Evolutionary conservation across 2,797 vertebrate genomes (phyloP).

Genomic region (Threskiornis aethiopicus): DNA sequence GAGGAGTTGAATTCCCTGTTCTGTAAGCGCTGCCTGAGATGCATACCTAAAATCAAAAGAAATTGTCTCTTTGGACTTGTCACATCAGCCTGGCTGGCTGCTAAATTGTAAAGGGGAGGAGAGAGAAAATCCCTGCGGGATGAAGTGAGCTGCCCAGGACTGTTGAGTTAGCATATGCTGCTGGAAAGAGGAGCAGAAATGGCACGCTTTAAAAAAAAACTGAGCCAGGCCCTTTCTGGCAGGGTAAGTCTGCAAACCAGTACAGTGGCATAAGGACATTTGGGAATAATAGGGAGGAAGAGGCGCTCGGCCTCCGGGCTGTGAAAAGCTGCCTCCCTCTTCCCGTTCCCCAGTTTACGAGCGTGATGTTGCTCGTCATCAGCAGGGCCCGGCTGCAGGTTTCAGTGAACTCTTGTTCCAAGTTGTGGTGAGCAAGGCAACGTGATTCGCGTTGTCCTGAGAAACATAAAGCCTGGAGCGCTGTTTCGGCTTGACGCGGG

Average conservation of each 20-base stretch:
- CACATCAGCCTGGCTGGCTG: background rate
- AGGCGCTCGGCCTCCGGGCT: background rate
- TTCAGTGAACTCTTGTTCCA: background rate
- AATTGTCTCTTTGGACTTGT: background rate
- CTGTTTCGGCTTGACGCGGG: fast-evolving
- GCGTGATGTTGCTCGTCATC: background rate
- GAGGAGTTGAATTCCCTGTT: background rate
- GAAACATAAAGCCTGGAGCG: fast-evolving
- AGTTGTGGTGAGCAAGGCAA: background rate
- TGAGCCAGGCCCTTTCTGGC: background rate
- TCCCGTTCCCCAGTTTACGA: fast-evolving
- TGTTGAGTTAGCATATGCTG: background rate
- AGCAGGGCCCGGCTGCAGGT: background rate
- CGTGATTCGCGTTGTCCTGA: fast-evolving
- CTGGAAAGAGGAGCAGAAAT: background rate
- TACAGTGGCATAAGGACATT: background rate
- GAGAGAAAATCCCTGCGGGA: background rate
- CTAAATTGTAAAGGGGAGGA: background rate
- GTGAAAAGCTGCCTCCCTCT: background rate
- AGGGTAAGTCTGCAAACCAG: background rate
- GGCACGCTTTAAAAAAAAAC: background rate
- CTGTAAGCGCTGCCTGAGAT: background rate
- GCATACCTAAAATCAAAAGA: background rate
- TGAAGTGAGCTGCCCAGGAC: background rate
- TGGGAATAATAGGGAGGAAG: background rate